Conservation (phyloP, 2,797 vertebrate genomes). For the Holocentrus rufus region DNA sequence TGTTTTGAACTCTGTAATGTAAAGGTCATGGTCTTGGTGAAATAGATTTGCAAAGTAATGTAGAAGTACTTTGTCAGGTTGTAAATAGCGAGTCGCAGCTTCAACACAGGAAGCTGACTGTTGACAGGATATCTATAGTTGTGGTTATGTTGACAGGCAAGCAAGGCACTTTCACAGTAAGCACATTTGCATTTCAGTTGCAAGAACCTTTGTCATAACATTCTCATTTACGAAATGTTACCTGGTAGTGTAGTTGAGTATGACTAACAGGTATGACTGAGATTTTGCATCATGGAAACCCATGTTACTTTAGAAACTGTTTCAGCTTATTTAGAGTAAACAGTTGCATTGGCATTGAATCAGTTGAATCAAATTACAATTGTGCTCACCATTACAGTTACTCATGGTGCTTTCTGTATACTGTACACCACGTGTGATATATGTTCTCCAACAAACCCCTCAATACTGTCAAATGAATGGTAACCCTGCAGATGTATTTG, state of each 20-base stretch:
- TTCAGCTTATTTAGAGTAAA: not conserved
- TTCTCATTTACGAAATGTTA: not conserved
- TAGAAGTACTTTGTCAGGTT: not conserved
- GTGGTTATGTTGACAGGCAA: constrained; percentile 75
- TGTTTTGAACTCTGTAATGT: not conserved
- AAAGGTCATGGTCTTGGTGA: not conserved
- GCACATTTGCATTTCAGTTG: constrained; percentile 63
- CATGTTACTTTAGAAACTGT: not conserved
- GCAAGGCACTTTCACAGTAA: constrained; percentile 60
- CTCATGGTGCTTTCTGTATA: too few species aligned
- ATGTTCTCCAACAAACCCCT: too few species aligned
- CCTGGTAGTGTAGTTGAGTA: constrained; percentile 1
- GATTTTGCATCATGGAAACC: constrained; percentile 23
- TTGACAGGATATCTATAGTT: constrained; percentile 81
- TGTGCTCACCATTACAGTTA: not conserved
- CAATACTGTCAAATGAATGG: too few species aligned
- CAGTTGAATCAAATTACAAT: not conserved
- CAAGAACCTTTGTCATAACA: not conserved
- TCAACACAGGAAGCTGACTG: constrained; percentile 76
- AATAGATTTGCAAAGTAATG: not conserved
- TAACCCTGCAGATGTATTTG: too few species aligned
- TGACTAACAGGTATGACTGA: constrained; percentile 14
- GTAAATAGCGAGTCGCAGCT: constrained; percentile 20
- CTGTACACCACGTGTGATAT: too few species aligned
- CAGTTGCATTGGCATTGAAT: not conserved